Evolutionary conservation across 2,797 vertebrate species (phyloP).

Genomic region (Macroramphosus scolopax): DNA sequence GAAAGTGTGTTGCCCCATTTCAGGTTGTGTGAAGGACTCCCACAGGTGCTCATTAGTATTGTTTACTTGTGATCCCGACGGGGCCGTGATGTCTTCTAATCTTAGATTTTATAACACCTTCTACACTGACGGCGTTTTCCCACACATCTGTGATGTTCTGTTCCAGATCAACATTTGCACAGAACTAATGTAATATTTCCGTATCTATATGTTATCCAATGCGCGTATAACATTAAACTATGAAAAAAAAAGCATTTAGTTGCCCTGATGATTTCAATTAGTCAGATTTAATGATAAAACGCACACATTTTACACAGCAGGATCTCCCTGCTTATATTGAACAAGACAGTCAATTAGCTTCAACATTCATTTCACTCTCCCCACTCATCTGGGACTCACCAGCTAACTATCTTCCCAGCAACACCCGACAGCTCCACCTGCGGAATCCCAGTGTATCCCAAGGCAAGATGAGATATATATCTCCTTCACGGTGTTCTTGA

Average conservation of each 20-base stretch:
- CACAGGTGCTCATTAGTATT: conserved; percentile 70
- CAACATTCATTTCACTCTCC: neutral
- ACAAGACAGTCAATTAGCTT: conserved; percentile 14
- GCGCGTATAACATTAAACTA: conserved; percentile 7
- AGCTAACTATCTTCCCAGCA: neutral
- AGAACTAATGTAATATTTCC: conserved; percentile 8
- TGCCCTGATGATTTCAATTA: conserved; percentile 2
- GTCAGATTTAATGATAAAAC: conserved; percentile 5
- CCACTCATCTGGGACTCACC: neutral
- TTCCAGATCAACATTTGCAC: conserved; percentile 36
- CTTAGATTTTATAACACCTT: conserved; percentile 56
- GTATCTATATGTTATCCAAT: neutral
- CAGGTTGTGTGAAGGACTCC: conserved; percentile 57
- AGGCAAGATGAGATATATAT: neutral
- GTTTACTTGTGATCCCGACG: conserved; percentile 59
- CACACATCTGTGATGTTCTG: conserved; percentile 48
- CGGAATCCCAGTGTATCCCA: neutral
- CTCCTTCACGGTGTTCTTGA: neutral
- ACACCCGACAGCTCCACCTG: neutral
- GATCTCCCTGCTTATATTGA: conserved; percentile 10
- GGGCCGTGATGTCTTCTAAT: conserved; percentile 58
- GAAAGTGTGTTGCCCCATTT: conserved; percentile 55
- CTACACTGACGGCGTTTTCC: conserved; percentile 31
- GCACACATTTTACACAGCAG: conserved; percentile 5
- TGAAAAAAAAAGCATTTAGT: neutral